A percentile compares a stretch with the other conserved stretches of the same genome.
Conservation (phyloP, 2,113 vertebrate species). For the Amia ocellicauda region DNA sequence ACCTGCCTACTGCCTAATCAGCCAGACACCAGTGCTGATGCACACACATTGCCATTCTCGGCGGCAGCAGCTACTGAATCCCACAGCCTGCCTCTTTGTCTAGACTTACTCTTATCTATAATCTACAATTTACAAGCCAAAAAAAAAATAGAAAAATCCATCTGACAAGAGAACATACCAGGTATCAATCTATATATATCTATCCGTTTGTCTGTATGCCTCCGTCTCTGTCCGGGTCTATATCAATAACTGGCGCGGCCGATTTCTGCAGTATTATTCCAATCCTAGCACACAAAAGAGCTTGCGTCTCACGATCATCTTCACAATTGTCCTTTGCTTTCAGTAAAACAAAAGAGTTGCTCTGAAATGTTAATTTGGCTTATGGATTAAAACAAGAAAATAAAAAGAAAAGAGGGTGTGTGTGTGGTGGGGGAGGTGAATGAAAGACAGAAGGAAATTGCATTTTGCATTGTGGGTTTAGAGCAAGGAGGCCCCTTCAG, state of each 20-base stretch:
- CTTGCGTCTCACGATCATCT: too few relatives aligned
- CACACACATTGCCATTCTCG: too few relatives aligned
- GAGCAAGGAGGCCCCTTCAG: too few relatives aligned
- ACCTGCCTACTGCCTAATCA: background rate
- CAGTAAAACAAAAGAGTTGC: background rate
- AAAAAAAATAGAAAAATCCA: too few relatives aligned
- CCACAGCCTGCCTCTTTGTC: background rate
- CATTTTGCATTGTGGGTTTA: background rate
- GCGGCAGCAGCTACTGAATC: background rate
- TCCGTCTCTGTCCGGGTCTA: too few relatives aligned
- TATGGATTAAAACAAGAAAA: too few relatives aligned
- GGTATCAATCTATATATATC: too few relatives aligned
- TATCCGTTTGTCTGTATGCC: too few relatives aligned
- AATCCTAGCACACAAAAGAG: background rate
- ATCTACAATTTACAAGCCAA: too few relatives aligned
- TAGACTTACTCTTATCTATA: background rate
- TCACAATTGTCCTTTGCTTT: background rate
- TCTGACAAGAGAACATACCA: background rate
- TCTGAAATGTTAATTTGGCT: conserved; percentile 2
- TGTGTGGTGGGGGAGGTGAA: too few relatives aligned
- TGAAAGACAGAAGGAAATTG: background rate
- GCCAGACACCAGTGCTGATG: background rate
- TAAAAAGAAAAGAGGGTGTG: background rate
- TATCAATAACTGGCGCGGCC: background rate
- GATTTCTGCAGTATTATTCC: background rate